Conservation (phyloP, 53 echinoderm and acorn worm genomes). For the Holothuria scabra region DNA sequence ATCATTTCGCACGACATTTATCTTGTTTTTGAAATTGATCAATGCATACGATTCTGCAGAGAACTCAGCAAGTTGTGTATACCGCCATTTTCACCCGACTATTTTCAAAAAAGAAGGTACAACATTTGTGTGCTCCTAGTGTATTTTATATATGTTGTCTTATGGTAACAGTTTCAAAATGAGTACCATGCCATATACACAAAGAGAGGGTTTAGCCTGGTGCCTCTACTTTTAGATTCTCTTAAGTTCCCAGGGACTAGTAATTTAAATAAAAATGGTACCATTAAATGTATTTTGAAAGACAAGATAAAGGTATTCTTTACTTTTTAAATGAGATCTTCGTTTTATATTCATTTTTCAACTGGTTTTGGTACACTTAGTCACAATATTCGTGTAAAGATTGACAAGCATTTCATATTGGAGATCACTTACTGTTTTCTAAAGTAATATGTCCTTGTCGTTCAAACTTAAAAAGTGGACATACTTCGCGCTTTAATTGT, state of each 20-base stretch:
- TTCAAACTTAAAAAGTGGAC: too few species aligned
- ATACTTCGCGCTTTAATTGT: too few species aligned
- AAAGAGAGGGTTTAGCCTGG: neutral
- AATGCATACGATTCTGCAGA: neutral
- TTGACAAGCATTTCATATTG: too few species aligned
- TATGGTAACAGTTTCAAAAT: slow-evolving; percentile 25
- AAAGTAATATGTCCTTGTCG: too few species aligned
- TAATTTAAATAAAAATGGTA: slow-evolving; percentile 34
- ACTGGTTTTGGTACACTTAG: too few species aligned
- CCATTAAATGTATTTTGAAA: slow-evolving; percentile 38
- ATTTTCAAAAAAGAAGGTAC: slow-evolving; percentile 14
- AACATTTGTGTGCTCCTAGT: neutral
- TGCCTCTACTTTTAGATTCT: slow-evolving; percentile 26
- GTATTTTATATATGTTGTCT: neutral
- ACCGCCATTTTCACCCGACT: slow-evolving; percentile 32
- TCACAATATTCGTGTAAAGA: too few species aligned
- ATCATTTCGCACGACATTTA: too few species aligned
- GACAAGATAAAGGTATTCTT: slow-evolving; percentile 21
- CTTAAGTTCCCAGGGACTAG: slow-evolving; percentile 40
- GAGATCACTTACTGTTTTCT: too few species aligned
- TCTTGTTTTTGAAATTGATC: too few species aligned
- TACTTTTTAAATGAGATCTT: too few species aligned
- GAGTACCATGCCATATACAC: slow-evolving; percentile 16
- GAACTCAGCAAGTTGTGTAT: neutral
- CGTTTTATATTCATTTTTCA: too few species aligned